Evolutionary conservation across 2,888 invertebrate genomes (phyloP).

Genomic region (Idaea straminata): DNA sequence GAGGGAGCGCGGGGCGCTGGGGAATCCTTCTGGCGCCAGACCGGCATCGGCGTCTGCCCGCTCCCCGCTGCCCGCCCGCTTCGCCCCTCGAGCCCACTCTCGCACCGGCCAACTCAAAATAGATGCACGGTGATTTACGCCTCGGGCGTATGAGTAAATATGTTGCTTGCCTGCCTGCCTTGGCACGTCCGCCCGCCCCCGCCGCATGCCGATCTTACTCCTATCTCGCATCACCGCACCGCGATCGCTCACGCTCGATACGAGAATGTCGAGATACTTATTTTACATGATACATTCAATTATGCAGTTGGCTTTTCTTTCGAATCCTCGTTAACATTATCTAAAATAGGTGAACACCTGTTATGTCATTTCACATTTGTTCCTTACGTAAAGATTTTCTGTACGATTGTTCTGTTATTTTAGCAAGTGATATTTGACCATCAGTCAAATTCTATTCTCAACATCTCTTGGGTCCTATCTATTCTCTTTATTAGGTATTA

Average conservation of each 20-base stretch:
- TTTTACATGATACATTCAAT: conserved; percentile 18
- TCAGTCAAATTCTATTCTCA: not conserved
- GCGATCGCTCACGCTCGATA: conserved; percentile 14
- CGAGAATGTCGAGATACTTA: conserved; percentile 8
- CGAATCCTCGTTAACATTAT: conserved; percentile 10
- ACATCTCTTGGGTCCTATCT: not conserved
- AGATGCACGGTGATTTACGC: conserved; percentile 80
- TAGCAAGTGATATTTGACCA: not conserved
- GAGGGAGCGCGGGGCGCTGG: conserved; percentile 66
- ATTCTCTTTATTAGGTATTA: not conserved
- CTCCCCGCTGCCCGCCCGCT: conserved; percentile 52
- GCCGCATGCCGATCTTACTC: conserved; percentile 57
- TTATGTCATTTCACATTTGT: not conserved
- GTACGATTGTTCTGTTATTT: not conserved
- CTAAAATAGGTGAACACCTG: not conserved
- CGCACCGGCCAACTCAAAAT: conserved; percentile 72
- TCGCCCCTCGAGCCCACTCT: conserved; percentile 38
- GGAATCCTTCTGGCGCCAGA: conserved; percentile 82
- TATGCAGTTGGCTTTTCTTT: conserved; percentile 14
- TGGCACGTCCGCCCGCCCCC: conserved; percentile 74
- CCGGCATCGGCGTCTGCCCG: conserved; percentile 75
- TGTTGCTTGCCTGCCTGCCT: conserved; percentile 74
- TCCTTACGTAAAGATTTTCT: not conserved
- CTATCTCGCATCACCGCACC: conserved; percentile 37
- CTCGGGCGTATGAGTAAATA: conserved; percentile 76